Evolutionary conservation across 92 coral and sea anemone species (phyloP).

Genomic region (Pocillopora meandrina): DNA sequence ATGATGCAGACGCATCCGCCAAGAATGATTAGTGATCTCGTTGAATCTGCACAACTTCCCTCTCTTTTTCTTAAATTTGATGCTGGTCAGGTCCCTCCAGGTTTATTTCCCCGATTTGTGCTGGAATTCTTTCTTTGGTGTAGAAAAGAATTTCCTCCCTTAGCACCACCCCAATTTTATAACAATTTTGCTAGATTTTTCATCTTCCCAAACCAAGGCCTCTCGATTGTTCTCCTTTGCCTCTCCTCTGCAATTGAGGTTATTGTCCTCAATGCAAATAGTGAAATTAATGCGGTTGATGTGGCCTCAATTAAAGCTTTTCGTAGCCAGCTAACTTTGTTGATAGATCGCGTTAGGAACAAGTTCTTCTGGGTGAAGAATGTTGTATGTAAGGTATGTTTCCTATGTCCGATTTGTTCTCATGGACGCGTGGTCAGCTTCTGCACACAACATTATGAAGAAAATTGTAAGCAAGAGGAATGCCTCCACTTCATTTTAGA

Average conservation of each 20-base stretch:
- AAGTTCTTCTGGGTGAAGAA: slow-evolving; percentile 42
- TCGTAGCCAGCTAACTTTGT: background rate
- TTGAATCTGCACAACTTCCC: background rate
- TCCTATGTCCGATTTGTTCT: slow-evolving; percentile 21
- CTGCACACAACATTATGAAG: background rate
- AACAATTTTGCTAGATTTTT: slow-evolving; percentile 40
- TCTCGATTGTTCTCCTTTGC: slow-evolving; percentile 6
- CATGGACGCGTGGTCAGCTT: background rate
- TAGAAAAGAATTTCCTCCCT: background rate
- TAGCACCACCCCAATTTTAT: slow-evolving; percentile 2
- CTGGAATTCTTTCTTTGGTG: slow-evolving; percentile 36
- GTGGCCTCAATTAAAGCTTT: background rate
- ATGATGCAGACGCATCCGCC: slow-evolving; percentile 31
- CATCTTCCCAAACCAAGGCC: background rate
- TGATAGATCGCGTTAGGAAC: background rate
- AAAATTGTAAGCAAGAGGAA: background rate
- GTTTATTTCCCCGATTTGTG: slow-evolving; percentile 49
- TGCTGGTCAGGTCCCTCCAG: slow-evolving; percentile 39
- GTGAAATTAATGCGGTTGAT: background rate
- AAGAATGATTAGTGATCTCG: background rate
- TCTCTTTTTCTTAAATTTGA: background rate
- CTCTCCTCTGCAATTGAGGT: slow-evolving; percentile 3
- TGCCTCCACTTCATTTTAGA: slow-evolving; percentile 12
- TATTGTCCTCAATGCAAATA: background rate
- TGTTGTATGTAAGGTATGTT: slow-evolving; percentile 19